Percentiles rank a stretch among this genome's conserved stretches.
phyloP scores from a whole-genome alignment of 2,797 vertebrate species.

The Crocidura indochinensis region DNA sequence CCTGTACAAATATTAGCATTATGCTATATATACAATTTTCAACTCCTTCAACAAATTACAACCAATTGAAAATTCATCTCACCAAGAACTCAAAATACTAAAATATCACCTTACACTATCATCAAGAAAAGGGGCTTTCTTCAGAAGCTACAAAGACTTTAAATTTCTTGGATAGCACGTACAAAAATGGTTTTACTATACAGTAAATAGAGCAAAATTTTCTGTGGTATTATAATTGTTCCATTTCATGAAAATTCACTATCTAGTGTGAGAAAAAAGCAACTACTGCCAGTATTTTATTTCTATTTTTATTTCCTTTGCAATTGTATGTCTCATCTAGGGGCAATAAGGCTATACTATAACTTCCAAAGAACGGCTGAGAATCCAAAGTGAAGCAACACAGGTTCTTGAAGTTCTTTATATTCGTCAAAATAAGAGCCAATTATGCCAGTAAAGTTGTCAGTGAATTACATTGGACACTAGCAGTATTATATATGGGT shows the following conservation, averaged over 20 bases:
- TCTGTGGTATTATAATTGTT: conserved; percentile 42
- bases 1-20: conserved; percentile 68
- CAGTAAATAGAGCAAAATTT: conserved; percentile 5
- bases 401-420: conserved; percentile 51
- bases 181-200: not conserved
- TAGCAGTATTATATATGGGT: not conserved
- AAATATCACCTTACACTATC: conserved; percentile 63
- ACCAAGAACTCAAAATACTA: conserved; percentile 66
- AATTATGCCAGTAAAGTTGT: conserved; percentile 8
- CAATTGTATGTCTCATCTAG: too few species aligned
- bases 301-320: conserved; percentile 19
- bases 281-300: conserved; percentile 29
- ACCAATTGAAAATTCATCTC: conserved; percentile 58
- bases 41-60: conserved; percentile 54
- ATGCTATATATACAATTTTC: conserved; percentile 30
- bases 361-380: conserved; percentile 40
- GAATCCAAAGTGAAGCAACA: conserved; percentile 45
- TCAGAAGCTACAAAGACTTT: conserved; percentile 69
- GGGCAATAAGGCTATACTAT: conserved; percentile 41
- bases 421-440: conserved; percentile 61
- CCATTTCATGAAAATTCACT: conserved; percentile 47
- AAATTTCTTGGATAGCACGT: not conserved
- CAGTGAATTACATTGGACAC: not conserved
- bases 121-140: conserved; percentile 62
- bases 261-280: not conserved